Evolutionary conservation across 2,113 vertebrate genomes (phyloP).

Genomic region (Paedocypris sp.): DNA sequence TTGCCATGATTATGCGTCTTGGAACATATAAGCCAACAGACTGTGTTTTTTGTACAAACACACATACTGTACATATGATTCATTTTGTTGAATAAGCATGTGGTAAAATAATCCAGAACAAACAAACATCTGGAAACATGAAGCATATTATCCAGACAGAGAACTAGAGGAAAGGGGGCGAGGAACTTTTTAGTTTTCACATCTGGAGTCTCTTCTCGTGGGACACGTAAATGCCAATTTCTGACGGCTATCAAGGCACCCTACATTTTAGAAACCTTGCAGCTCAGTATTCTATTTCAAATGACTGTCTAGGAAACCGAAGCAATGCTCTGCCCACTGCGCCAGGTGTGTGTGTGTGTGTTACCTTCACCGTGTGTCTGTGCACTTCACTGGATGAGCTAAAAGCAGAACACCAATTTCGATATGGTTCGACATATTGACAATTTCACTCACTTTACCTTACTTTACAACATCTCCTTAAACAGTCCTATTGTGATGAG

Average conservation of each 20-base stretch:
- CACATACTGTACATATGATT: not conserved
- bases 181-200: constrained; percentile 27
- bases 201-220: constrained; percentile 36
- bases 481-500: no score
- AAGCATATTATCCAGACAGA: constrained; percentile 1
- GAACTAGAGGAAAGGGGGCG: not conserved
- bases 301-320: not conserved
- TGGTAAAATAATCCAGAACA: constrained; percentile 1
- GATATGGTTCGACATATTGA: no score
- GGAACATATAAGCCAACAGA: no score
- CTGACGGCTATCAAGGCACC: constrained; percentile 7
- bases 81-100: constrained; percentile 25
- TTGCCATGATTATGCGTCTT: no score
- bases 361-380: no score
- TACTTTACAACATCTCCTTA: no score
- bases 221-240: constrained; percentile 29
- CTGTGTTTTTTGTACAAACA: not conserved
- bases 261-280: constrained; percentile 22
- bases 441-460: no score
- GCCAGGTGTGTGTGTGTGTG: no score
- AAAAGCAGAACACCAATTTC: no score
- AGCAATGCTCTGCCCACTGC: not conserved
- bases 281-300: constrained; percentile 22
- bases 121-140: constrained; percentile 9
- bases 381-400: no score